A percentile compares a stretch with the other conserved stretches of the same genome.
Conservation (phyloP, 2,888 invertebrate species). For the Calliopum simillimum region DNA sequence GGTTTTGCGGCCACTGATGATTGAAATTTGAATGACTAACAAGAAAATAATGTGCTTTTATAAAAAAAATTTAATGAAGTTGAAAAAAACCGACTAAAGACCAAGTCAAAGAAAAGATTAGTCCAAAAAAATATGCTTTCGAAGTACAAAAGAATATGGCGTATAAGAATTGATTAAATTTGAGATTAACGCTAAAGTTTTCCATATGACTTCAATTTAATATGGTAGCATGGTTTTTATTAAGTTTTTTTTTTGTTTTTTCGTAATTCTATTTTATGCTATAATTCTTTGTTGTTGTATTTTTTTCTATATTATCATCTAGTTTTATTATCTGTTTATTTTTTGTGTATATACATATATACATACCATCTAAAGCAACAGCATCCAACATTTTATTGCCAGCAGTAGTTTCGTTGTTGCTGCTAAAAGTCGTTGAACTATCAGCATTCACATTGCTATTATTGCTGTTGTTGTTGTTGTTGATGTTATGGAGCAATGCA, state of each 20-base stretch:
- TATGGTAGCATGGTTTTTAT: too few species aligned
- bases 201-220: background rate
- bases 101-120: too few species aligned
- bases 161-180: constrained; percentile 15
- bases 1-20: too few species aligned
- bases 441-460: constrained; percentile 36
- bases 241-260: too few species aligned
- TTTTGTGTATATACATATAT: background rate
- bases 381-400: constrained; percentile 20
- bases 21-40: background rate
- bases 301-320: background rate
- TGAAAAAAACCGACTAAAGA: background rate
- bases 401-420: constrained; percentile 36
- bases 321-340: background rate
- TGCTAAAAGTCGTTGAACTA: constrained; percentile 51
- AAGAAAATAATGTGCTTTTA: background rate
- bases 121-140: background rate
- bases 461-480: constrained; percentile 32
- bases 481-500: constrained; percentile 35
- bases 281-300: background rate
- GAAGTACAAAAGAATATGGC: constrained; percentile 1
- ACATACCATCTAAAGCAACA: constrained; percentile 21
- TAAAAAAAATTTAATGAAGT: background rate
- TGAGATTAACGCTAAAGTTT: background rate
- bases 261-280: too few species aligned